Evolutionary conservation across 2,113 vertebrate genomes (phyloP), one percentile per base, ranked within the genome.

Genomic region (Anser brachyrhynchus): DNA sequence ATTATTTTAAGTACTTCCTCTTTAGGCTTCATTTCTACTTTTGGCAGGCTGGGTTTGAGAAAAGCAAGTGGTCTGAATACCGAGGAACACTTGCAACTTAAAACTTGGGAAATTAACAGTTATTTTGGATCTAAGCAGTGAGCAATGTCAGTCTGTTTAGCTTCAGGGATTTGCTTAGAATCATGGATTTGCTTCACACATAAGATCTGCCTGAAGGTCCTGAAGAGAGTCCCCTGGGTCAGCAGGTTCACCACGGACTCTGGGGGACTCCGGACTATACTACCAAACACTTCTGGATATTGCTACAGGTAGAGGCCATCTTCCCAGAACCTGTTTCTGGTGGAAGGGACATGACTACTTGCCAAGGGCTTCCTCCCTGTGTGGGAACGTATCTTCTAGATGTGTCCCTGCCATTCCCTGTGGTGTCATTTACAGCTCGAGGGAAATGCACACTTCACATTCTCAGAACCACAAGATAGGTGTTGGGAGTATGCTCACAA

Each of bases 1-100:
- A 94, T 92, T 95, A 88, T 92, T 93, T 90, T 89, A 89, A 96
- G 28, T 93, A 52, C 61, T 97, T 91, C 66, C 70, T 89, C 74
- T 83, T 91, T 57, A 65, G 43, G 37, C 46, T 90, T 95, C 21
- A 62, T 80, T 92, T 92, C 83, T 59, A 46, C 33, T 92, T 9
- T 87, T 94, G 91, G 57, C 85, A 88, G 65, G n/a, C 26, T 55
- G 31, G 3, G 6, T 67, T 90, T 96, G 92, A 81, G 65, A 78
- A 90, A 94, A 77, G 29, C 20, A 61, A 84, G 70, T 59, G 44
- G 81, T 55, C 61, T 75, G 52, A 87, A 75, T 84, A 41, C 26
- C 43, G 28, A 59, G 22, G 28, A 84, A 69, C 21, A 15, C 43
- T 78, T 86, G 65, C 39, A 87, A 77, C 11, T 67, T 93, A 72